Percentiles rank a stretch among this genome's conserved stretches.
These are phyloP conservation scores for Taenioides sp. DNA, from an alignment of 2,797 vertebrate genomes.

Conservation along the genomic window DNA sequence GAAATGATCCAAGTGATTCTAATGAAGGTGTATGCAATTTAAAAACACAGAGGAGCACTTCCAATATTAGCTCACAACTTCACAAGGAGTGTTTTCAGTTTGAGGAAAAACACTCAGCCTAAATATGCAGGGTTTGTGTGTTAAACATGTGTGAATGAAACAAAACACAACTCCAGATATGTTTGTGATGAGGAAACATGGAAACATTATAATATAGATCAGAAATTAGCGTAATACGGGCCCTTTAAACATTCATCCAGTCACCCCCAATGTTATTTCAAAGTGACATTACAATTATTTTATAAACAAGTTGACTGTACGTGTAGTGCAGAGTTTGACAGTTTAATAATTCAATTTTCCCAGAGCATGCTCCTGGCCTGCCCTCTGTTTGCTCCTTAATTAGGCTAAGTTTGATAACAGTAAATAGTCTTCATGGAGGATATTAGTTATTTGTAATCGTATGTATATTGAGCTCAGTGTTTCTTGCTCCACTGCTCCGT, in stretches of 20 bases:
- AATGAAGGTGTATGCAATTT: too few species aligned
- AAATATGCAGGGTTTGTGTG: too few species aligned
- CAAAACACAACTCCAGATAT: too few species aligned
- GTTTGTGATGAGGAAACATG: too few species aligned
- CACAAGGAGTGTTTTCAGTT: too few species aligned
- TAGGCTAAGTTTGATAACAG: not conserved
- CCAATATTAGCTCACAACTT: too few species aligned
- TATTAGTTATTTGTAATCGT: slow-evolving; percentile 8
- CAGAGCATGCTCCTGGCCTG: not conserved
- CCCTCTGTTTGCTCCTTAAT: not conserved
- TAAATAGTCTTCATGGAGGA: not conserved
- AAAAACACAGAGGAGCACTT: too few species aligned
- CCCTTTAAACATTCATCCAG: not conserved
- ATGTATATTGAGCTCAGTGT: not conserved
- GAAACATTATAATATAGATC: too few species aligned
- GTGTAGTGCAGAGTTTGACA: not conserved
- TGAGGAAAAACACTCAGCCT: too few species aligned
- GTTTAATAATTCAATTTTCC: not conserved
- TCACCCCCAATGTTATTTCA: not conserved
- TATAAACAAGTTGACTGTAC: not conserved
- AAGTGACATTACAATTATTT: not conserved
- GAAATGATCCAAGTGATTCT: too few species aligned
- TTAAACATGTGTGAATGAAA: too few species aligned
- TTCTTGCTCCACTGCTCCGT: not conserved
- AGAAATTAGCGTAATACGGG: too few species aligned